Evolutionary conservation across 2,797 vertebrate genomes (phyloP).

Genomic region (Philypnodon macrostomus): DNA sequence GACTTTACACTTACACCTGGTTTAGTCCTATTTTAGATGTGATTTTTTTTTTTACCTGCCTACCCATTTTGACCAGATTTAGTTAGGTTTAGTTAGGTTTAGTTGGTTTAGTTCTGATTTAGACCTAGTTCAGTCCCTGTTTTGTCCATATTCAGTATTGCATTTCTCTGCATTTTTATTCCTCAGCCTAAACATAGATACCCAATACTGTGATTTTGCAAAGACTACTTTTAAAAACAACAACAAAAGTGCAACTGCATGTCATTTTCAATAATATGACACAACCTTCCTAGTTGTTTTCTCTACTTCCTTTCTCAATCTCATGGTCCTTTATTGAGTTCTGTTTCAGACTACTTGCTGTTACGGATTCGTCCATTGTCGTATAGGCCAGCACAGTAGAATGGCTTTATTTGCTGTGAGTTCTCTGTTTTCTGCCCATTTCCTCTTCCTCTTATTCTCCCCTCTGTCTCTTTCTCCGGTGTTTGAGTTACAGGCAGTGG

Average conservation of each 20-base stretch:
- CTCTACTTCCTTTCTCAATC: constrained; percentile 51
- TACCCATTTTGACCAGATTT: no score
- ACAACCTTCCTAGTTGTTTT: constrained; percentile 57
- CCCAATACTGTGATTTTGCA: no score
- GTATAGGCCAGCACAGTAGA: constrained; percentile 42
- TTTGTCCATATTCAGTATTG: no score
- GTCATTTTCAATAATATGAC: constrained; percentile 47
- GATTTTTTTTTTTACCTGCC: no score
- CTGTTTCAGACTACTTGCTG: constrained; percentile 55
- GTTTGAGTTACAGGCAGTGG: constrained; percentile 54
- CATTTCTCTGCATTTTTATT: no score
- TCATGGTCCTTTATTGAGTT: constrained; percentile 58
- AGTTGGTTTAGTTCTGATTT: no score
- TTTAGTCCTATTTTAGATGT: no score
- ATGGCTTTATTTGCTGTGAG: constrained; percentile 65
- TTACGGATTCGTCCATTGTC: constrained; percentile 65
- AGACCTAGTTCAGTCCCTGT: no score
- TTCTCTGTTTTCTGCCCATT: constrained; percentile 51
- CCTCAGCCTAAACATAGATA: no score
- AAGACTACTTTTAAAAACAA: constrained; percentile 32
- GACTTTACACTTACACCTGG: no score
- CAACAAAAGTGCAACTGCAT: constrained; percentile 26
- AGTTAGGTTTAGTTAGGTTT: no score
- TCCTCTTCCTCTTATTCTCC: constrained; percentile 34
- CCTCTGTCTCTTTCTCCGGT: constrained; percentile 47